These are phyloP conservation scores for Aproaerema taeniolella DNA, from an alignment of 2,888 invertebrate species.

Conservation along the genomic window DNA sequence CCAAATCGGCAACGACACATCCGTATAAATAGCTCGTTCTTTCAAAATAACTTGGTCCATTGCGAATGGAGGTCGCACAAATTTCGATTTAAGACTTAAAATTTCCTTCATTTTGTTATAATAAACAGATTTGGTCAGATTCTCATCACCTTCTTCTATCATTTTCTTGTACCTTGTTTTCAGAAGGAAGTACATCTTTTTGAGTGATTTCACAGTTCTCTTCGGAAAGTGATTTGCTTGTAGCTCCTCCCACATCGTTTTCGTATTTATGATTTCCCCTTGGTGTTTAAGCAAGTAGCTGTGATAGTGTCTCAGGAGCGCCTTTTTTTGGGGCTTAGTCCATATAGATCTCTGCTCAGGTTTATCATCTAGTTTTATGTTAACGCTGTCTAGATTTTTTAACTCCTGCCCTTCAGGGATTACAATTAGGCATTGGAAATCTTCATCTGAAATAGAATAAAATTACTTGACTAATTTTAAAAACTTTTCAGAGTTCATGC, in stretches of 20 bases:
- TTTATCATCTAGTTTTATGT: no score
- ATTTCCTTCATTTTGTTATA: slow-evolving; percentile 44
- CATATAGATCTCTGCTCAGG: no score
- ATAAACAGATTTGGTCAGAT: slow-evolving; percentile 29
- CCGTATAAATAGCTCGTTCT: slow-evolving; percentile 38
- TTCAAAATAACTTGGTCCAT: slow-evolving; percentile 17
- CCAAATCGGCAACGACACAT: slow-evolving; percentile 38
- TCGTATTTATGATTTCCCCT: slow-evolving; percentile 40
- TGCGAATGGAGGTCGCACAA: slow-evolving; percentile 12
- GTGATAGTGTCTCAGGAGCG: slow-evolving; percentile 43
- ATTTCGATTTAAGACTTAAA: slow-evolving; percentile 43
- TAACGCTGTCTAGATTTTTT: no score
- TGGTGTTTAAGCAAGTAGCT: slow-evolving; percentile 48
- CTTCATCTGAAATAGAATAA: slow-evolving; percentile 53
- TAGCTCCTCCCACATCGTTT: slow-evolving; percentile 58
- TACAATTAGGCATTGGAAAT: slow-evolving; percentile 64
- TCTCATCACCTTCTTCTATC: slow-evolving; percentile 25
- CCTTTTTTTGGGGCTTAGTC: no score
- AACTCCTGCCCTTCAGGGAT: slow-evolving; percentile 62
- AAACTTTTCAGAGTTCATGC: no score
- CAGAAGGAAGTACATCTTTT: slow-evolving; percentile 49
- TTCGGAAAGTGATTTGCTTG: slow-evolving; percentile 38
- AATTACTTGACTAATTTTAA: no score
- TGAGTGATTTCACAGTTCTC: slow-evolving; percentile 41
- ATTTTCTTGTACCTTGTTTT: slow-evolving; percentile 37